These are phyloP conservation scores for Neolamprologus falcicula DNA, from an alignment of 2,113 vertebrate species.

Conservation along the genomic window DNA sequence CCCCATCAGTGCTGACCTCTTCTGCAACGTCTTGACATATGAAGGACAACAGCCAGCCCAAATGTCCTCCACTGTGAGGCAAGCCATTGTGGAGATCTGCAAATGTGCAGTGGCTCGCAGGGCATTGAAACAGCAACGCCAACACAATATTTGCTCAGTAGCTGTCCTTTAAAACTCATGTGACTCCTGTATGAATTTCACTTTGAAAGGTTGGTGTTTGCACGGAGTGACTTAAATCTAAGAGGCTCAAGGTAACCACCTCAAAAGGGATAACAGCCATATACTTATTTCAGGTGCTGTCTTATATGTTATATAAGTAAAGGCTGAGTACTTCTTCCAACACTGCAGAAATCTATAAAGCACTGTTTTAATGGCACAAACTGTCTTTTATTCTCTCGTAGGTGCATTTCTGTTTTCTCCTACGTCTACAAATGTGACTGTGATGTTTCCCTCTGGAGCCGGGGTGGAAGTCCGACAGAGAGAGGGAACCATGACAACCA, in stretches of 20 bases:
- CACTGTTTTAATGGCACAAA: neutral
- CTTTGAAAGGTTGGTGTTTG: neutral
- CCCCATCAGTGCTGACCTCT: neutral
- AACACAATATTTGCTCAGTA: neutral
- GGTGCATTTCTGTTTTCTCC: slow-evolving; percentile 81
- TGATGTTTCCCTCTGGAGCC: slow-evolving; percentile 85
- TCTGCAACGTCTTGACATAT: neutral
- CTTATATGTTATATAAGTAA: neutral
- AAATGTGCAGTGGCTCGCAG: neutral
- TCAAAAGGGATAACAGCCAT: neutral
- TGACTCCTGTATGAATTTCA: neutral
- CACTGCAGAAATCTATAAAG: neutral
- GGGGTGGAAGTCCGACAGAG: slow-evolving; percentile 76
- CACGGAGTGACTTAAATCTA: neutral
- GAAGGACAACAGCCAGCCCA: neutral
- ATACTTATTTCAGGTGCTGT: neutral
- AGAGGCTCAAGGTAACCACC: neutral
- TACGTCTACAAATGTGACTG: slow-evolving; percentile 63
- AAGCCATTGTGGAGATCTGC: neutral
- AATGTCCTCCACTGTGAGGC: neutral
- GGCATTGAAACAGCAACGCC: neutral
- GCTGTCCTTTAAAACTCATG: neutral
- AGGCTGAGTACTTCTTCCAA: neutral
- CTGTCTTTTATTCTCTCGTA: slow-evolving; percentile 19
- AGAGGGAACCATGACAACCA: slow-evolving; percentile 69